Evolutionary conservation across 1,140 invertebrate species (phyloP).

Genomic region (Teleogryllus occipitalis): DNA sequence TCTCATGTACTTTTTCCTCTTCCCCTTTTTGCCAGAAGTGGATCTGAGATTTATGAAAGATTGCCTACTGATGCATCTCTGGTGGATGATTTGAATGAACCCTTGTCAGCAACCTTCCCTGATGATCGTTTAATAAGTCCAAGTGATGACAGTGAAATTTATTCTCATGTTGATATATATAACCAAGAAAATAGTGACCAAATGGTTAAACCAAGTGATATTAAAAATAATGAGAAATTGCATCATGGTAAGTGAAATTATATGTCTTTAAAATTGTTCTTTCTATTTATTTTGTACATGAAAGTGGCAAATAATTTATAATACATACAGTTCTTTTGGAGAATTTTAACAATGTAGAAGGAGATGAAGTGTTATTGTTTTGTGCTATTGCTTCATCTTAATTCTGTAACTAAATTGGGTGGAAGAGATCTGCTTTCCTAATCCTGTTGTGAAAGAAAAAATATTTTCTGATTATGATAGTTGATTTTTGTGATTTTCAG

Average conservation of each 20-base stretch:
- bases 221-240: slow-evolving; percentile 39
- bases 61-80: slow-evolving; percentile 50
- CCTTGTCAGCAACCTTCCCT: slow-evolving; percentile 37
- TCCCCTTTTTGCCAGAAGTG: slow-evolving; percentile 45
- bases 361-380: too few relatives aligned
- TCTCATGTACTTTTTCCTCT: slow-evolving; percentile 16
- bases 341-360: too few relatives aligned
- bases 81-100: slow-evolving; percentile 40
- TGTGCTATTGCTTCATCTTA: too few relatives aligned
- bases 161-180: slow-evolving; percentile 47
- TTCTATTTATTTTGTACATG: neutral
- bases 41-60: slow-evolving; percentile 78
- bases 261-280: neutral
- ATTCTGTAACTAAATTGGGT: too few relatives aligned
- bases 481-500: too few relatives aligned
- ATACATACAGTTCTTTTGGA: too few relatives aligned
- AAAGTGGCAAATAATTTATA: too few relatives aligned
- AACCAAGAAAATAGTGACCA: slow-evolving; percentile 38
- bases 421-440: too few relatives aligned
- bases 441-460: too few relatives aligned
- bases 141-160: slow-evolving; percentile 63
- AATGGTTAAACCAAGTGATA: slow-evolving; percentile 44
- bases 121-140: slow-evolving; percentile 41
- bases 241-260: slow-evolving; percentile 36
- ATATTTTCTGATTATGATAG: too few relatives aligned